Evolutionary conservation across 2,113 vertebrate species (phyloP).

Genomic region (Plecotus auritus): DNA sequence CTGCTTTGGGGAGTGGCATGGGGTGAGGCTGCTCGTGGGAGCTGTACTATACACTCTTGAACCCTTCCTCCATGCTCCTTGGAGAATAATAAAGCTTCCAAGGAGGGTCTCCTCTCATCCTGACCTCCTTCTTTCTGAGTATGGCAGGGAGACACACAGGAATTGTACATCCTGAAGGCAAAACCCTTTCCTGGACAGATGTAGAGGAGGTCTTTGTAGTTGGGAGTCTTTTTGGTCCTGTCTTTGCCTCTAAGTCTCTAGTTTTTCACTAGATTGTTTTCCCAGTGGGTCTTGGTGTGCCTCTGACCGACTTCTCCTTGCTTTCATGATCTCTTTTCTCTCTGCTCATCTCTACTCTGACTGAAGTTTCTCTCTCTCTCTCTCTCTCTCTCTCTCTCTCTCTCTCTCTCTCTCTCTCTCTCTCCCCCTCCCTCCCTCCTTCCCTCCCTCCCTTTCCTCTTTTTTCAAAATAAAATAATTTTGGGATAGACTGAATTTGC

Average conservation of each 20-base stretch:
- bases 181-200: neutral
- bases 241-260: neutral
- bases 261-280: neutral
- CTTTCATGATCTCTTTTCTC: neutral
- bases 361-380: neutral
- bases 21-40: neutral
- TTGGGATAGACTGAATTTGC: neutral
- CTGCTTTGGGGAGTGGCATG: neutral
- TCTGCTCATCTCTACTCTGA: neutral
- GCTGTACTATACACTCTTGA: neutral
- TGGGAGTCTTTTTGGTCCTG: neutral
- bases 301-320: neutral
- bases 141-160: neutral
- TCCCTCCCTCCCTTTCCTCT: too few species aligned
- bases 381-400: neutral
- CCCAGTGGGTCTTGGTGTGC: neutral
- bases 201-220: neutral
- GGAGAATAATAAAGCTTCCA: neutral
- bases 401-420: neutral
- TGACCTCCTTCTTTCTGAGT: neutral
- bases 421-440: neutral
- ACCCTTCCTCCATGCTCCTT: neutral
- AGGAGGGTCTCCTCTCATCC: neutral
- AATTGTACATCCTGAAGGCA: neutral
- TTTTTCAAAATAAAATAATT: neutral